Evolutionary conservation across 64 coral and sea anemone genomes (phyloP).

Genomic region (Dendronephthya gigantea): DNA sequence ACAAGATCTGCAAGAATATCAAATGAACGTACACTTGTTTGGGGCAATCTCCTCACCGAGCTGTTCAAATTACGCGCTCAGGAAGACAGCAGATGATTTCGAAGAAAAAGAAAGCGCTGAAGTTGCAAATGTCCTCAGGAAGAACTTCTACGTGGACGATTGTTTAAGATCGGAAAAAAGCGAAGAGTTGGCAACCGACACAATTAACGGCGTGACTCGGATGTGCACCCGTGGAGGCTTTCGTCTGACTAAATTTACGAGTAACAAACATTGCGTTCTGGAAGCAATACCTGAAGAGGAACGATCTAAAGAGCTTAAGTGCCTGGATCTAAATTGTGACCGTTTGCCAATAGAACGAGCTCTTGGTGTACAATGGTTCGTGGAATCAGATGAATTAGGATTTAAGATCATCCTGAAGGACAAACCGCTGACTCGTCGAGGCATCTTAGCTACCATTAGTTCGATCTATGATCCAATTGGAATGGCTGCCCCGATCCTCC

Average conservation of each 20-base stretch:
- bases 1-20: too few relatives aligned
- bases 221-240: background rate
- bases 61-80: background rate
- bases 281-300: background rate
- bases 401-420: background rate
- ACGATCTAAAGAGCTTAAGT: background rate
- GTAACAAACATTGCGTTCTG: background rate
- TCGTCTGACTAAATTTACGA: background rate
- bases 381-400: background rate
- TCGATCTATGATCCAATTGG: background rate
- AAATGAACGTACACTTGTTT: too few relatives aligned
- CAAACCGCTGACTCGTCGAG: background rate
- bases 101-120: background rate
- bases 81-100: background rate
- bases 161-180: background rate
- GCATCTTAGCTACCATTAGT: background rate
- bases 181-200: background rate
- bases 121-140: background rate
- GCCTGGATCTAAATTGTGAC: background rate
- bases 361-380: background rate
- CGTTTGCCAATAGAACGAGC: background rate
- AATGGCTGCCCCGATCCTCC: background rate
- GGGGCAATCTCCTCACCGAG: too few relatives aligned
- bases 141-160: background rate
- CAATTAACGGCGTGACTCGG: too few relatives aligned